Evolutionary conservation across 2,797 vertebrate species (phyloP), one percentile per base, ranked within the genome.

Genomic region (Malurus leucopterus): DNA sequence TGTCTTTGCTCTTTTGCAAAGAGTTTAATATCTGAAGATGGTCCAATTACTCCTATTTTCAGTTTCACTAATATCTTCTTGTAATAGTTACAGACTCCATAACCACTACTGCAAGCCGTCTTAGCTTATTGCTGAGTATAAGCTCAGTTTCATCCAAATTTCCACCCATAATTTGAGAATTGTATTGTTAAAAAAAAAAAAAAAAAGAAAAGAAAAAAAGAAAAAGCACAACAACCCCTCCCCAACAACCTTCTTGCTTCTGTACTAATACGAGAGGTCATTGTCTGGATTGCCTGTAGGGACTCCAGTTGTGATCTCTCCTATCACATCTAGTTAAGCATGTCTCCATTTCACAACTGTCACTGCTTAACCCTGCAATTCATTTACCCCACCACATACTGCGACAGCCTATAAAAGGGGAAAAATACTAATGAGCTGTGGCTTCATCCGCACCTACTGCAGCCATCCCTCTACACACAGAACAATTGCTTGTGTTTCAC

Each of bases 91-190:
- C 19, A 55, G 73, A 64, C 49, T 88, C 78, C 65, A 61, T 70
- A 81, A 77, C 58, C 41, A 62, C 9, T 43, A 49, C 50, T 26
- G 71, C 77, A 53, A 40, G 75, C 68, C 64, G 77, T 83, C 89
- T 89, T 84, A 78, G 82, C 71, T 95, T 70, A 73, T 92, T 85
- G 85, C 69, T 84, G 69, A 89, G 75, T 81, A 78, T 90, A 93
- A 51, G 84, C 75, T 87, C 46, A 12, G 38, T 51, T 76, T 30
- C 44, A 91, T 43, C 53, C 84, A 92, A 78, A 87, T 94, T 91
- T 85, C 89, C 59, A 82, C 44, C n/a, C 70, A 36, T 55, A 77
- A 65, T 88, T 75, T 47, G 49, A 94, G 85, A 90, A 54, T 40
- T 36, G 21, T 30, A 63, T 15, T 49, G 16, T 87, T 70, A 26